Base-by-base conservation (phyloP, 2,113 vertebrate species). In the Helogale parvula region DNA sequence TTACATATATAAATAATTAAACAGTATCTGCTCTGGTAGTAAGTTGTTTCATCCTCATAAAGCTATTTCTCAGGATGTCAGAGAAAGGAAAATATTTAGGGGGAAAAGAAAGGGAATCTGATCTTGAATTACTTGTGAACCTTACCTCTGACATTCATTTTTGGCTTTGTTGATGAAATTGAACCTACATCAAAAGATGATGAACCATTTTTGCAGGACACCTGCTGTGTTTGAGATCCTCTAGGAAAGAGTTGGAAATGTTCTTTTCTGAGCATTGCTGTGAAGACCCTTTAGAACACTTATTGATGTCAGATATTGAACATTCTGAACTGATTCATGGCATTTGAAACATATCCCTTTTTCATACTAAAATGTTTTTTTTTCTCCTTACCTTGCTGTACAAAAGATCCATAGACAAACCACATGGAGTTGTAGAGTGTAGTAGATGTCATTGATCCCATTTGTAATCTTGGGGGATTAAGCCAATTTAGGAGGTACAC, bases 391-490 rank as follows among this genome's bases (percentile, higher is more conserved):
- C 99, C 99, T 99, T 99, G 99, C 23, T 99, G 99, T 52, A 99
- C 99, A 94, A 99, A 99, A 92, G 99, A 99, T 97, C 99, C 99
- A 0, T 99, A 99, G 92, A 99, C 99, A 84, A 99, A 99, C 99
- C 99, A 99, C 99, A 99, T 99, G 98, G 99, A 99, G 98, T 99
- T 99, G 98, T 99, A 99, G 92, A 99, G 99, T 0, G 99, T 99
- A 33, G 99, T 99, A 12, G 99, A 99, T 4, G 99, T 99, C 98
- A 99, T 99, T 1, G 99, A 99, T 95, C 99, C 99, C 99, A 99
- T 99, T 97, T 99, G 99, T 69, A 99, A 99, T 27, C 99, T 99
- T 0, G 99, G 99, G 0, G 99, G 99, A 98, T 99, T 99, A 93
- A 99, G 99, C 99, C 99, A 99, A 98, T 99, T 99, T 91, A 99